A percentile compares a stretch with the other conserved stretches of the same genome.
These are phyloP conservation scores for Cranoglanis bouderius DNA, from an alignment of 2,113 vertebrate genomes.

Conservation along the genomic window DNA sequence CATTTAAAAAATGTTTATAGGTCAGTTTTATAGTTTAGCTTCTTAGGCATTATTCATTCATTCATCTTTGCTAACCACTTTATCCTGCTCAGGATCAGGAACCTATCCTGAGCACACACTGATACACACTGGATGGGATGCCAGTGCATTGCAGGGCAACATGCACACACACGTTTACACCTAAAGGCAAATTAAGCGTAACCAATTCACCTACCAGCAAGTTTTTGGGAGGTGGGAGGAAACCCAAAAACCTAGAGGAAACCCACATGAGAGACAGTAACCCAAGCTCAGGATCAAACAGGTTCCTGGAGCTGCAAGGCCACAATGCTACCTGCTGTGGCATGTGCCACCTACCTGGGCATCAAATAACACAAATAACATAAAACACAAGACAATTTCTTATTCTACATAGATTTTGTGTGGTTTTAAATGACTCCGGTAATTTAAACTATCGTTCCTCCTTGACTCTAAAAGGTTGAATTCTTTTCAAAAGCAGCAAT, in stretches of 20 bases:
- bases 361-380: not conserved
- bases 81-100: not conserved
- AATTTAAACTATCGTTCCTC: too few relatives aligned
- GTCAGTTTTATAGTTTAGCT: not conserved
- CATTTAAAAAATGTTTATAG: not conserved
- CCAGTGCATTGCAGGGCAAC: not conserved
- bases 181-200: not conserved
- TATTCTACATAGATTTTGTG: not conserved
- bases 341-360: not conserved
- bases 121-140: not conserved
- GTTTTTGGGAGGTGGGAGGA: not conserved
- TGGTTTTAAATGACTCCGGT: too few relatives aligned
- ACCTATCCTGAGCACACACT: not conserved
- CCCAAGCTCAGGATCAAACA: not conserved
- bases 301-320: not conserved
- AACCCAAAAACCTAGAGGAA: not conserved
- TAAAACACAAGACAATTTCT: not conserved
- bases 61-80: not conserved
- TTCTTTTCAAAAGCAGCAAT: not conserved
- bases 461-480: too few relatives aligned
- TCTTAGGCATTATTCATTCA: not conserved
- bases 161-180: not conserved
- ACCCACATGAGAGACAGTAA: not conserved
- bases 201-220: not conserved
- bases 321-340: not conserved